phyloP scores from a whole-genome alignment of 2,888 invertebrate genomes.

The Argyresthia albistria region DNA sequence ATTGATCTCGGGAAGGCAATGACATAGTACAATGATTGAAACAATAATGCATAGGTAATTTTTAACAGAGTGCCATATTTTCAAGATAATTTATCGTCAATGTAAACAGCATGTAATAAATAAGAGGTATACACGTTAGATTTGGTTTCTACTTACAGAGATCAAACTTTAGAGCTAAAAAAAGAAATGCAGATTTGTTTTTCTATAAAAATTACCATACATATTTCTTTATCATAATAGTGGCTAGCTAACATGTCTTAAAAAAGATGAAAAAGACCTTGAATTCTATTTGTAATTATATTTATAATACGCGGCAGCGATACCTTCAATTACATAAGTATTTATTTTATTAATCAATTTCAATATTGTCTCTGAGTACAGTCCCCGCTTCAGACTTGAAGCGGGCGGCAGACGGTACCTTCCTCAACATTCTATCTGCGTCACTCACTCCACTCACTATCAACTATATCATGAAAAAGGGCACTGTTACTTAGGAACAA shows the following conservation, averaged over 20 bases:
- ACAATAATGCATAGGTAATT: neutral
- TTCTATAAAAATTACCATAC: slow-evolving; percentile 64
- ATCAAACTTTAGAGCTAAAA: slow-evolving; percentile 39
- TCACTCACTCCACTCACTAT: slow-evolving; percentile 48
- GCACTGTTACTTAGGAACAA: slow-evolving; percentile 85
- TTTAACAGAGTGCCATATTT: no score
- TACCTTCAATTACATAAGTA: slow-evolving; percentile 69
- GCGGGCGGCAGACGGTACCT: no score
- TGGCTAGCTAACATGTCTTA: slow-evolving; percentile 68
- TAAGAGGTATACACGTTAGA: slow-evolving; percentile 35
- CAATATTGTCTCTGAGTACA: slow-evolving; percentile 67
- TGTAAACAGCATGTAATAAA: slow-evolving; percentile 28
- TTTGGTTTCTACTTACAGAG: slow-evolving; percentile 60
- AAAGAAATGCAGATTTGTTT: slow-evolving; percentile 64
- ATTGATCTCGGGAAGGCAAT: slow-evolving; percentile 4
- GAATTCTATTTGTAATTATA: slow-evolving; percentile 58
- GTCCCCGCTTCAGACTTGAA: slow-evolving; percentile 21
- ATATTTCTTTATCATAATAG: slow-evolving; percentile 60
- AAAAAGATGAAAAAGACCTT: slow-evolving; percentile 70
- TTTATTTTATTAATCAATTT: slow-evolving; percentile 66
- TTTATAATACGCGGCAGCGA: slow-evolving; percentile 69
- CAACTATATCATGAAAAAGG: slow-evolving; percentile 62
- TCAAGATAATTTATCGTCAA: neutral
- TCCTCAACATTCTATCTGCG: neutral
- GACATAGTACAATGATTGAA: neutral